Evolutionary conservation across 2,113 vertebrate genomes (phyloP).

Genomic region (Eublepharis macularius): DNA sequence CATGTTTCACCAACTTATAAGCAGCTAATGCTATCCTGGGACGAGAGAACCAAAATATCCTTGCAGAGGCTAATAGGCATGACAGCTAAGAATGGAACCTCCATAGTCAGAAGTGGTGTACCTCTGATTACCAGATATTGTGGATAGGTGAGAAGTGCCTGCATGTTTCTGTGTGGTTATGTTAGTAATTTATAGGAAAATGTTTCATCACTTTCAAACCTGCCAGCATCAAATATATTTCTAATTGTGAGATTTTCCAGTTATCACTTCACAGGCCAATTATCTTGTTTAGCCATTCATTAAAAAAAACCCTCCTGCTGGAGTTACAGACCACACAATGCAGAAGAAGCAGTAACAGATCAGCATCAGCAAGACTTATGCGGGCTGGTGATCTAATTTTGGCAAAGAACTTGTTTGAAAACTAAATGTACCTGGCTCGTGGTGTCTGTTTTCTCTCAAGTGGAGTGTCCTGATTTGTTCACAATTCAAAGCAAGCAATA

Average conservation of each 20-base stretch:
- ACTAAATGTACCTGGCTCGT: too few relatives aligned
- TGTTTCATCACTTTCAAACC: conserved; percentile 64
- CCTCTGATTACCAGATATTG: not conserved
- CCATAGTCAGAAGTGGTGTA: not conserved
- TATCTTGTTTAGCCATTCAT: conserved; percentile 57
- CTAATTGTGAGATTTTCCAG: conserved; percentile 61
- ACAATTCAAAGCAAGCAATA: too few relatives aligned
- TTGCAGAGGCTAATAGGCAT: not conserved
- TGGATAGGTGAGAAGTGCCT: conserved; percentile 5
- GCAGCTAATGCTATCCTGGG: not conserved
- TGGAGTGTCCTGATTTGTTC: too few relatives aligned
- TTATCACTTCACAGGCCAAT: conserved; percentile 63
- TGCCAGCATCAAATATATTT: conserved; percentile 58
- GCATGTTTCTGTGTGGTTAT: conserved; percentile 60
- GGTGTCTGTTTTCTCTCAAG: too few relatives aligned
- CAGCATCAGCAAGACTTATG: too few relatives aligned
- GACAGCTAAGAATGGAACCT: not conserved
- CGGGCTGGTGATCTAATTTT: too few relatives aligned
- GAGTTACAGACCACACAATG: too few relatives aligned
- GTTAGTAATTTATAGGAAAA: conserved; percentile 66
- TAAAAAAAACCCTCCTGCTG: too few relatives aligned
- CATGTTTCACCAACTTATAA: not conserved
- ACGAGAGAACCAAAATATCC: not conserved
- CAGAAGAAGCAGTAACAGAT: too few relatives aligned
- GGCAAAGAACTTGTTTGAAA: too few relatives aligned